A percentile compares a stretch with the other conserved stretches of the same genome.
Conservation (phyloP, 2,888 invertebrate genomes). For the Tuberolachnus salignus region DNA sequence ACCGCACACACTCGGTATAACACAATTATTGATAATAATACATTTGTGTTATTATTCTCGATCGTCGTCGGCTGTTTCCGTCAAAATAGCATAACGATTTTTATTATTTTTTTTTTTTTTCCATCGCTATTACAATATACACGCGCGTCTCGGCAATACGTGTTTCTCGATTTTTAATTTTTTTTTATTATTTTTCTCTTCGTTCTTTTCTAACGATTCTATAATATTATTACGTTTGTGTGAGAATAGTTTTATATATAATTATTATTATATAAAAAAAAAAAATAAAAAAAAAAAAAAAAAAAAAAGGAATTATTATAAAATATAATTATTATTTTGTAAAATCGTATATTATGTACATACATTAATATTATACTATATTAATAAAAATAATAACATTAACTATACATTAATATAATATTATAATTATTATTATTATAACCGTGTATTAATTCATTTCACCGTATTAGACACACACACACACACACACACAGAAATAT, state of each 20-base stretch:
- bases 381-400: slow-evolving; percentile 13
- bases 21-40: too few relatives aligned
- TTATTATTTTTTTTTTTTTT: slow-evolving; percentile 2
- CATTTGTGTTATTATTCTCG: too few relatives aligned
- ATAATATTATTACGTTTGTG: slow-evolving; percentile 39
- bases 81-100: not conserved
- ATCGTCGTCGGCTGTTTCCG: not conserved
- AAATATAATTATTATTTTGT: slow-evolving; percentile 35
- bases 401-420: slow-evolving; percentile 16
- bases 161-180: not conserved
- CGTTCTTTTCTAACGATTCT: slow-evolving; percentile 36
- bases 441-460: slow-evolving; percentile 11
- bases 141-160: not conserved
- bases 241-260: slow-evolving; percentile 48
- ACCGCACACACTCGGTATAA: not conserved
- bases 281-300: slow-evolving; percentile 24
- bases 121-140: too few relatives aligned
- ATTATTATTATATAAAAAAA: not conserved
- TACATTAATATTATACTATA: not conserved
- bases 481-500: not conserved
- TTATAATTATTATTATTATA: not conserved
- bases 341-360: slow-evolving; percentile 43
- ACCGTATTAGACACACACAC: slow-evolving; percentile 28
- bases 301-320: not conserved
- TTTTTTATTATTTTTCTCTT: slow-evolving; percentile 8